phyloP scores from a whole-genome alignment of 2,888 invertebrate species.

The Lymantria monacha region DNA sequence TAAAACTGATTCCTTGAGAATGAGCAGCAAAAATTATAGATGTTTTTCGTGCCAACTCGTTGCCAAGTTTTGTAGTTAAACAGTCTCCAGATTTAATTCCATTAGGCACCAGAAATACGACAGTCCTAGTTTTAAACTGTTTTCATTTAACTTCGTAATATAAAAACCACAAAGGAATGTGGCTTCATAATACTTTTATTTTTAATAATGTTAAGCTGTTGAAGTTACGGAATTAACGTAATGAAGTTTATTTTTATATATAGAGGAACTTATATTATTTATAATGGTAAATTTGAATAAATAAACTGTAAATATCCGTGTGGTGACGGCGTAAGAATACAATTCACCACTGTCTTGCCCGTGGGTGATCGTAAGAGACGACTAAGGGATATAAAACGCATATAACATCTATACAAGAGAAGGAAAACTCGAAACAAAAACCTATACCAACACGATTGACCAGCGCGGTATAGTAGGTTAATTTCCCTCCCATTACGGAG shows the following conservation, averaged over 20 bases:
- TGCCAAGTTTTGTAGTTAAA: slow-evolving; percentile 31
- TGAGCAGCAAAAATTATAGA: background rate
- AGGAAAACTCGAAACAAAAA: too few species aligned
- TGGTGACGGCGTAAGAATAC: too few species aligned
- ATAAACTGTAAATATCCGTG: too few species aligned
- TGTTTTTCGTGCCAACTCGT: slow-evolving; percentile 2
- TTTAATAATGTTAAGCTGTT: slow-evolving; percentile 20
- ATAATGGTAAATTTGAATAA: too few species aligned
- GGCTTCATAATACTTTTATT: slow-evolving; percentile 46
- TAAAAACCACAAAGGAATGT: slow-evolving; percentile 52
- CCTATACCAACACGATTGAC: too few species aligned
- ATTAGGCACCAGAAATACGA: slow-evolving; percentile 47
- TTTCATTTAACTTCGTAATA: slow-evolving; percentile 57
- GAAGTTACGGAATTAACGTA: slow-evolving; percentile 2
- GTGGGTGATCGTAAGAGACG: too few species aligned
- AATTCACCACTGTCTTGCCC: too few species aligned
- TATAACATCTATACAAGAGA: too few species aligned
- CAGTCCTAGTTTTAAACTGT: slow-evolving; percentile 47
- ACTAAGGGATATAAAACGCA: too few species aligned
- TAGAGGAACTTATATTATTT: slow-evolving; percentile 8
- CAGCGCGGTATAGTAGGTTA: too few species aligned
- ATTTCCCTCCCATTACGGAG: too few species aligned
- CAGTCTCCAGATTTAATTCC: slow-evolving; percentile 50
- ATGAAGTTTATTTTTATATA: slow-evolving; percentile 5
- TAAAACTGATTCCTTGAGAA: too few species aligned